Percentiles rank a stretch among this genome's conserved stretches.
Evolutionary conservation across 2,797 vertebrate genomes (phyloP).

Genomic region (Brotula barbata): DNA sequence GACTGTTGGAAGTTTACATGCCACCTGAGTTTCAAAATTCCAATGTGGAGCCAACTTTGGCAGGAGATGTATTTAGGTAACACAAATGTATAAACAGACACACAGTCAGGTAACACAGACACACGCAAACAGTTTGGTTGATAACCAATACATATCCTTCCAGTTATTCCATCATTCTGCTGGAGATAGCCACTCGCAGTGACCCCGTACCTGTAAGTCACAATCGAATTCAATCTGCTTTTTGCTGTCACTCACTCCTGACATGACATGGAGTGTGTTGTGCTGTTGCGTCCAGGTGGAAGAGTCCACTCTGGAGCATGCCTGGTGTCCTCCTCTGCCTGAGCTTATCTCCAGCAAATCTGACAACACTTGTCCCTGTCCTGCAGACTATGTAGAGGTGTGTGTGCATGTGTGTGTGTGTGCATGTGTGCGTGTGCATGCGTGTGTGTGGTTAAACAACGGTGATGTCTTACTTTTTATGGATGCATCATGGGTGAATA

Average conservation of each 20-base stretch:
- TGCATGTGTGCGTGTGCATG: too few relatives aligned
- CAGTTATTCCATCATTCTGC: slow-evolving; percentile 86
- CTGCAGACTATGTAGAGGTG: slow-evolving; percentile 81
- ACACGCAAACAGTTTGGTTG: slow-evolving; percentile 1
- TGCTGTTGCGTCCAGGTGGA: slow-evolving; percentile 68
- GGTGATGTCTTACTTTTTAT: too few relatives aligned
- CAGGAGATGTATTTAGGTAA: slow-evolving; percentile 84
- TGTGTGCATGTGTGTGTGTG: too few relatives aligned
- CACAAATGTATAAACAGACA: background rate
- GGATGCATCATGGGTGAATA: too few relatives aligned
- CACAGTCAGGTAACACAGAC: background rate
- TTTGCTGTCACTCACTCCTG: background rate
- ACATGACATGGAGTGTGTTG: background rate
- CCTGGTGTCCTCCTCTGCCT: slow-evolving; percentile 79
- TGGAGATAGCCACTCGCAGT: slow-evolving; percentile 85
- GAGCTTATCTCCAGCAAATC: slow-evolving; percentile 83
- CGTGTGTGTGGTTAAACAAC: too few relatives aligned
- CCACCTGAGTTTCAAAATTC: slow-evolving; percentile 78
- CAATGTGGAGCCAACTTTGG: slow-evolving; percentile 74
- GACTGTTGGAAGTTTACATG: slow-evolving; percentile 76
- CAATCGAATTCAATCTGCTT: background rate
- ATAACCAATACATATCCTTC: background rate
- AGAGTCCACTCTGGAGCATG: slow-evolving; percentile 72
- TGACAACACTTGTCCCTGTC: slow-evolving; percentile 83
- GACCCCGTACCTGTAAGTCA: slow-evolving; percentile 81